Evolutionary conservation across 2,888 invertebrate genomes (phyloP), one percentile per base, ranked within the genome.

Genomic region (Perizoma affinitatum): DNA sequence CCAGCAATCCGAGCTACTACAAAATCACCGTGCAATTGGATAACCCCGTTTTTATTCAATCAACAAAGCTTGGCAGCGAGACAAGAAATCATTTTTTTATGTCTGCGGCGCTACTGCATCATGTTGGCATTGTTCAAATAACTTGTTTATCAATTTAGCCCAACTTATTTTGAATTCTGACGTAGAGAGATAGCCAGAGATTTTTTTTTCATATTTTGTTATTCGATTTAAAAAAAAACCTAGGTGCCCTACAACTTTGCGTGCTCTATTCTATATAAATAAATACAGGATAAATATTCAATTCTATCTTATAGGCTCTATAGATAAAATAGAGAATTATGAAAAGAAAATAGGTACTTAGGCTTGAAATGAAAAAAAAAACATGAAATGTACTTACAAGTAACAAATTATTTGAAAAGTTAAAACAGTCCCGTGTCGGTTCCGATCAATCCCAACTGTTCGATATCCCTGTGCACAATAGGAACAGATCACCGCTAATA

Each of bases 51-150:
- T 88, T 87, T 86, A 83, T 84, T 82, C 78, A 82, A 83, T 80
- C 73, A 73, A 71, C 74, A 63, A 77, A 79, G 63, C 74, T 90
- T 90, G 90, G 90, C 90, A 89, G 81, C 71, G 75, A 74, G 74
- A 84, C 90, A 90, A 88, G 83, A 84, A 81, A 80, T 80, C 72
- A 77, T 79, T 79, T 86, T 85, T 84, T 80, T 76, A 73, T 72
- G 72, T 78, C 75, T 65, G 65, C 67, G 63, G 57, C 60, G 58
- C 43, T 55, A 59, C 59, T 71, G 65, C 66, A 66, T 54, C 60
- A 61, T 61, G 45, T 55, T 53, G 50, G 55, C 51, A 63, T 64
- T 65, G 54, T 67, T 64, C 60, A 47, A 53, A 59, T 61, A 55
- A 56, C 42, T 58, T 65, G 51, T 58, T 63, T 60, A 66, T 66